Conservation (phyloP, 2,797 vertebrate species). For the Diplodus sargus region DNA sequence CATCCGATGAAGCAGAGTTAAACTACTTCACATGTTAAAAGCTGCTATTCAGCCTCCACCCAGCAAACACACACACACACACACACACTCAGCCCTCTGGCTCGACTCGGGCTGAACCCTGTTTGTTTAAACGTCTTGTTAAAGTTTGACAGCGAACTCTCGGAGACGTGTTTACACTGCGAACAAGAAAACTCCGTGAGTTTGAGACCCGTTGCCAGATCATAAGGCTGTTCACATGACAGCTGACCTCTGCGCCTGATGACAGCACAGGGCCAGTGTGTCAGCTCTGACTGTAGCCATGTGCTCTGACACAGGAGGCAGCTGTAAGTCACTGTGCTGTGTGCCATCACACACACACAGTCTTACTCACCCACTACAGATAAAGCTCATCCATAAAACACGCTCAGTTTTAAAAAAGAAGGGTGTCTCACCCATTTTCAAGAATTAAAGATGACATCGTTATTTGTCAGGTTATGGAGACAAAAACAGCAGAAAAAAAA, state of each 20-base stretch:
- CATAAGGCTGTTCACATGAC: slow-evolving; percentile 38
- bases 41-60: slow-evolving; percentile 38
- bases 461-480: not conserved
- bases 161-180: not conserved
- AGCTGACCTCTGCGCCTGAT: slow-evolving; percentile 50
- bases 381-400: slow-evolving; percentile 42
- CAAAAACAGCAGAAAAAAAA: not conserved
- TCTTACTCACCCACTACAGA: slow-evolving; percentile 52
- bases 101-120: not conserved
- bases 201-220: slow-evolving; percentile 1
- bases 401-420: not conserved
- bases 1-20: slow-evolving; percentile 20
- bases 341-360: slow-evolving; percentile 10
- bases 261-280: slow-evolving; percentile 66
- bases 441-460: not conserved
- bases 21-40: slow-evolving; percentile 24
- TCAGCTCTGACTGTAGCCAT: slow-evolving; percentile 73
- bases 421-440: slow-evolving; percentile 3
- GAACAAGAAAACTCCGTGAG: not conserved
- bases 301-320: slow-evolving; percentile 66
- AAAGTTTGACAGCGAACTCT: slow-evolving; percentile 60
- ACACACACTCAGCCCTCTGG: slow-evolving; percentile 11
- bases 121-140: slow-evolving; percentile 53
- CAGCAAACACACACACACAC: slow-evolving; percentile 39
- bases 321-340: slow-evolving; percentile 47